These are phyloP conservation scores for Bufo bufo DNA, from an alignment of 2,113 vertebrate species.

Conservation along the genomic window DNA sequence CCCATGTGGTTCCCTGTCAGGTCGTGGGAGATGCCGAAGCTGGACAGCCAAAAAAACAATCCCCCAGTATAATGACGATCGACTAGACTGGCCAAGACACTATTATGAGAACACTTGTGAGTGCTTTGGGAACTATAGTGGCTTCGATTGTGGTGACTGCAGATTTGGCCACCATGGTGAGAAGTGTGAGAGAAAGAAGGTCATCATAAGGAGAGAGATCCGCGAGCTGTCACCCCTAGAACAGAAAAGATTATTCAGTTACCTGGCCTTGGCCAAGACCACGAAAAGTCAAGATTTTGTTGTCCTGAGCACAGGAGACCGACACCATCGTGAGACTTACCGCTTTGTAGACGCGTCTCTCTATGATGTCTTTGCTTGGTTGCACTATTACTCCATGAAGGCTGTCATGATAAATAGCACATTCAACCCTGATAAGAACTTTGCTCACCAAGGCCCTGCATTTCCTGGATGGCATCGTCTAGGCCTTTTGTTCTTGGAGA, in stretches of 20 bases:
- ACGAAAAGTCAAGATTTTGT: conserved; percentile 56
- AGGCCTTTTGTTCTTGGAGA: conserved; percentile 60
- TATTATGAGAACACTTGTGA: conserved; percentile 59
- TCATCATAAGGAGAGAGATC: conserved; percentile 23
- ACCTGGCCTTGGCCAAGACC: conserved; percentile 57
- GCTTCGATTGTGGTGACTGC: conserved; percentile 62
- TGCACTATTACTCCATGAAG: conserved; percentile 62
- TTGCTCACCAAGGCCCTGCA: conserved; percentile 60
- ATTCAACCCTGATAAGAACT: conserved; percentile 40
- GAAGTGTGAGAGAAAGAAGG: conserved; percentile 23
- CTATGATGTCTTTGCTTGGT: conserved; percentile 60
- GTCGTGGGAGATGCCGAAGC: conserved; percentile 52
- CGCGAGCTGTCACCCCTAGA: conserved; percentile 55
- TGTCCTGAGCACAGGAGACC: conserved; percentile 57
- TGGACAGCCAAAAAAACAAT: background rate
- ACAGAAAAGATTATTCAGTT: conserved; percentile 49
- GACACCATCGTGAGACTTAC: conserved; percentile 33
- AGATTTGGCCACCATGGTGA: conserved; percentile 54
- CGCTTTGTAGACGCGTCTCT: conserved; percentile 57
- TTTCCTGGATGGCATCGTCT: conserved; percentile 61
- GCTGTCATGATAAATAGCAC: conserved; percentile 9
- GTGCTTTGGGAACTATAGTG: conserved; percentile 59
- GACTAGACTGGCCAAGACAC: conserved; percentile 56
- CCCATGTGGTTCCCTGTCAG: conserved; percentile 56
- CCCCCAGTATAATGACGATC: conserved; percentile 53